Base-by-base conservation (phyloP, 1,140 invertebrate genomes). In the Drosophila azteca region DNA sequence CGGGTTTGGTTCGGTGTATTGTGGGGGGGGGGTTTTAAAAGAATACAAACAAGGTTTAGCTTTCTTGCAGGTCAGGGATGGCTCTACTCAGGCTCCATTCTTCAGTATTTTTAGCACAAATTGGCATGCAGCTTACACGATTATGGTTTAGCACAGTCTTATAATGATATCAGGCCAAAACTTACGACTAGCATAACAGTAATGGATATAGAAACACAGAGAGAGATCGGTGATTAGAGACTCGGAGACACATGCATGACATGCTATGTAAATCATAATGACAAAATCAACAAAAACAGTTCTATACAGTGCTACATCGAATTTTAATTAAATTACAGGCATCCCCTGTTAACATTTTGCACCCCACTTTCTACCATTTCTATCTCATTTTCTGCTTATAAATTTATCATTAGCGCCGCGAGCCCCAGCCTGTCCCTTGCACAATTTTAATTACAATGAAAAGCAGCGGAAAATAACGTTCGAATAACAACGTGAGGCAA, bases 41-140 rank as follows among this genome's bases (percentile, higher is more conserved):
- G 83, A 69, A 82, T 77, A 82, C 69, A 79, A 69, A 79, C 79
- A 75, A 75, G 57, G 79, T 84, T 83, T 74, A 83, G 78, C 78
- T 81, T 71, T 81, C 72, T 81, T 81, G 78, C 73, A 64, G 68
- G 77, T 51, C 17, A 15, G 13, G 8, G 9, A 35, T 48, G 76
- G 51, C 50, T 62, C 61, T 76, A 66, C 70, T 80, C 71, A 58
- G 59, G 76, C 63, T 46, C 48, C 52, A 62, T 50, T 66, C 44
- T 48, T 58, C 41, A 46, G 9, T 57, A 44, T 15, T 53, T 65
- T 66, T 73, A 64, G 54, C 77, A 84, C 80, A 84, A 76, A 29
- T 53, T 48, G 22, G 57, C 82, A 85, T 85, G 82, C 81, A 85
- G 17, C 50, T 79, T 81, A 78, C 39, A 29, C n/a, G 26, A 22